Conservation (phyloP, 2,797 vertebrate species). For the Platyrinchus mystaceus region DNA sequence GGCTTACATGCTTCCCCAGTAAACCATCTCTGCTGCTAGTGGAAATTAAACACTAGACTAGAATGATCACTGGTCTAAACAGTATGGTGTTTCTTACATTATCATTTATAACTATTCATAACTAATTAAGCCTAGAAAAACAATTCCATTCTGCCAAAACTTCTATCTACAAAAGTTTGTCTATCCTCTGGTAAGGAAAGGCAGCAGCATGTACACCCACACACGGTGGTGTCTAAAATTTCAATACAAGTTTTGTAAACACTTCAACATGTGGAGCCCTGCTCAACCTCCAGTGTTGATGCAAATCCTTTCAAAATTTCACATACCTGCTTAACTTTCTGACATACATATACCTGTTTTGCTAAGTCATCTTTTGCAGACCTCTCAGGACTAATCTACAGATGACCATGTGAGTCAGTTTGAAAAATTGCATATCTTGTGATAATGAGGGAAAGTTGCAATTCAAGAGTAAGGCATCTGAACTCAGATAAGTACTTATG, state of each 20-base stretch:
- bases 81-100: neutral
- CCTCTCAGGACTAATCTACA: neutral
- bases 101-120: neutral
- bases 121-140: neutral
- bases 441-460: neutral
- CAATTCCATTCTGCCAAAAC: neutral
- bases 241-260: neutral
- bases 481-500: neutral
- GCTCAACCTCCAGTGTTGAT: neutral
- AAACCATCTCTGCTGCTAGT: neutral
- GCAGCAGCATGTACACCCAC: neutral
- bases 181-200: neutral
- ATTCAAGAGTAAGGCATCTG: neutral
- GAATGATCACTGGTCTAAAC: neutral
- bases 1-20: neutral
- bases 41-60: neutral
- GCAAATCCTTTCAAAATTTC: neutral
- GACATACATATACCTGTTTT: neutral
- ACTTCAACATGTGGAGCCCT: neutral
- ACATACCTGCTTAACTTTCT: neutral
- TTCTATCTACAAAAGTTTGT: neutral
- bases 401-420: neutral
- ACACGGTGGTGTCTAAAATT: neutral
- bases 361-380: neutral
- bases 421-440: neutral